These are phyloP conservation scores for Benitochromis conjunctus DNA, from an alignment of 2,113 vertebrate species.

Conservation along the genomic window DNA sequence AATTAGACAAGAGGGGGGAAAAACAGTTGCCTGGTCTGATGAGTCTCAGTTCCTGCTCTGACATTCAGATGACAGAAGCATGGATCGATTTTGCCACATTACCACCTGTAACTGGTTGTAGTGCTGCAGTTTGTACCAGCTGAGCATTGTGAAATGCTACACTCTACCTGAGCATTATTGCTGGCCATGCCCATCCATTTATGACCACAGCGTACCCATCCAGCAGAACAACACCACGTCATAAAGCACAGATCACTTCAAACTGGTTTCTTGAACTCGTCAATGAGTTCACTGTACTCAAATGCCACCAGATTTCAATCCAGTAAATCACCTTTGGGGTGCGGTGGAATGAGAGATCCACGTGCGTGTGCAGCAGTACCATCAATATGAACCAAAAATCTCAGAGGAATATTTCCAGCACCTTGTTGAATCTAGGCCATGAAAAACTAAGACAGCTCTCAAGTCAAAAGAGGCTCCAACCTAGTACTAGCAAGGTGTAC, in stretches of 20 bases:
- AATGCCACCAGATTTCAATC: no score
- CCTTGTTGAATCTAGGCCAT: not conserved
- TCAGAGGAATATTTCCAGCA: not conserved
- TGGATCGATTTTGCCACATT: not conserved
- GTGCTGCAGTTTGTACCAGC: not conserved
- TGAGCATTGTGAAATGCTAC: not conserved
- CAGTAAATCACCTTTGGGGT: no score
- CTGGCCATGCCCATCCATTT: not conserved
- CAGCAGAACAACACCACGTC: not conserved
- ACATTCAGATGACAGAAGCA: not conserved
- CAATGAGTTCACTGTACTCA: no score
- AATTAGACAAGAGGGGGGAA: not conserved
- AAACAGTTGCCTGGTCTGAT: rapidly evolving
- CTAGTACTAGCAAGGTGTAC: not conserved
- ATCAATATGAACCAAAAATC: not conserved
- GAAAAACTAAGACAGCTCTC: not conserved
- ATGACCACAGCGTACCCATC: not conserved
- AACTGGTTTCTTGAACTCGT: not conserved
- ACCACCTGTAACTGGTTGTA: not conserved
- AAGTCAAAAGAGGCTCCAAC: not conserved
- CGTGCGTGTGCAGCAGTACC: no score
- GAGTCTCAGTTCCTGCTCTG: not conserved
- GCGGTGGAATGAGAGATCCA: no score
- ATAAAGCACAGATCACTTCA: not conserved
- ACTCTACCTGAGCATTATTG: not conserved